Base-by-base conservation (phyloP, 2,888 invertebrate genomes). In the Ephialtes manifestator region DNA sequence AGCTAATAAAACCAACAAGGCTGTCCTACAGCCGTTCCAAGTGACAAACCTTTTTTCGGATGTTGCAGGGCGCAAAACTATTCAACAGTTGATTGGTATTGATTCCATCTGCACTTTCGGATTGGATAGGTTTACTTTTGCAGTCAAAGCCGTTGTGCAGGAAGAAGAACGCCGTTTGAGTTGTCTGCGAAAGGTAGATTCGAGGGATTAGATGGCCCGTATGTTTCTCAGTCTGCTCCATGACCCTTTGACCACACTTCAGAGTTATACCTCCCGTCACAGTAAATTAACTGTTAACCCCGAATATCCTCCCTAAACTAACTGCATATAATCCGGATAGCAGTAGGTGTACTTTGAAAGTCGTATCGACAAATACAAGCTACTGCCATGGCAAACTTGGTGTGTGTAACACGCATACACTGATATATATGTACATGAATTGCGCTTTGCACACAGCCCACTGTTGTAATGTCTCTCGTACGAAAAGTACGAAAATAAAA, bases 231-330 rank as follows among this genome's bases (percentile, higher is more conserved):
- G 60, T 48, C 70, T 51, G 39, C 31, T 72, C 24, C 39, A 51
- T 63, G 71, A 63, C 18, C 55, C 79, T 72, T 72, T 39, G 48
- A 71, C 53, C 70, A 28, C 48, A 53, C 48, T 63, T n/a, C 53
- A 15, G 46, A 65, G 65, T 79, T 72, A 72, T 53, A 72, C 63
- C n/a, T 71, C 63, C 39, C 79, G 53, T 65, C 53, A 71, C 24
- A 51, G 81, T 35, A 46, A 81, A 81, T 81, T 81, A 75, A 75
- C 81, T 81, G 67, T 55, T 13, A 28, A n/a, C 55, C 35, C 55
- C 35, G 39, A 75, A 43, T 43, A 28, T 20, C 48, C 46, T 15
- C 24, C 24, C 15, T 48, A 43, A 48, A 24, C 20, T 46, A 48
- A 8, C 8, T 15, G 43, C 20, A 20, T 51, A 43, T 39, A n/a